Conservation (phyloP, 2,888 invertebrate species). For the Plagodis pulveraria region DNA sequence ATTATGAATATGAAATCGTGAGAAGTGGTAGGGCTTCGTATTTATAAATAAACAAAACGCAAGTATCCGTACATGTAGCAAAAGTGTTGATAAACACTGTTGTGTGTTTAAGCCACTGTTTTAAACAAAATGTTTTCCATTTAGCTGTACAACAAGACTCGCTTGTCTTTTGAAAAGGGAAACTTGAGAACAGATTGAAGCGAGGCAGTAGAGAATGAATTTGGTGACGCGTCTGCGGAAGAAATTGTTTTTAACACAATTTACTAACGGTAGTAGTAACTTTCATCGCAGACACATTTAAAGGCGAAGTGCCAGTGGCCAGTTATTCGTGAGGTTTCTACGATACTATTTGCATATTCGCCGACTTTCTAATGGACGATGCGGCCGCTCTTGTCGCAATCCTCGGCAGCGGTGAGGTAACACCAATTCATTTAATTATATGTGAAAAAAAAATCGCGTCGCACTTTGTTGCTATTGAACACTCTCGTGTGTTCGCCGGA, state of each 20-base stretch:
- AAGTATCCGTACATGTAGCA: conserved; percentile 55
- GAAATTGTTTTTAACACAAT: conserved; percentile 77
- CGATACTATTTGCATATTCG: conserved; percentile 85
- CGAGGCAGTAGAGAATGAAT: conserved; percentile 43
- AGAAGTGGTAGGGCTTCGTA: conserved; percentile 49
- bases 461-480: conserved; percentile 68
- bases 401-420: conserved; percentile 77
- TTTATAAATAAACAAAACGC: conserved; percentile 63
- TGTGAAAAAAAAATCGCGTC: conserved; percentile 66
- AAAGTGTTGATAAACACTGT: conserved; percentile 66
- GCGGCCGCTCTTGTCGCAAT: conserved; percentile 82
- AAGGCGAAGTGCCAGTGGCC: conserved; percentile 83
- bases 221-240: conserved; percentile 58
- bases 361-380: conserved; percentile 85
- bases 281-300: conserved; percentile 83
- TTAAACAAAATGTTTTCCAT: conserved; percentile 59
- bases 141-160: conserved; percentile 49
- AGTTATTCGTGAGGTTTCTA: conserved; percentile 85
- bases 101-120: conserved; percentile 38
- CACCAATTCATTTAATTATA: conserved; percentile 81
- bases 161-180: conserved; percentile 43
- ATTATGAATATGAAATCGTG: conserved; percentile 49
- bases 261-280: conserved; percentile 81
- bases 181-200: conserved; percentile 35
- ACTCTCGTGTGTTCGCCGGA: conserved; percentile 53